Conservation (phyloP, 2,797 vertebrate species). For the Melanotaenia nigrans region DNA sequence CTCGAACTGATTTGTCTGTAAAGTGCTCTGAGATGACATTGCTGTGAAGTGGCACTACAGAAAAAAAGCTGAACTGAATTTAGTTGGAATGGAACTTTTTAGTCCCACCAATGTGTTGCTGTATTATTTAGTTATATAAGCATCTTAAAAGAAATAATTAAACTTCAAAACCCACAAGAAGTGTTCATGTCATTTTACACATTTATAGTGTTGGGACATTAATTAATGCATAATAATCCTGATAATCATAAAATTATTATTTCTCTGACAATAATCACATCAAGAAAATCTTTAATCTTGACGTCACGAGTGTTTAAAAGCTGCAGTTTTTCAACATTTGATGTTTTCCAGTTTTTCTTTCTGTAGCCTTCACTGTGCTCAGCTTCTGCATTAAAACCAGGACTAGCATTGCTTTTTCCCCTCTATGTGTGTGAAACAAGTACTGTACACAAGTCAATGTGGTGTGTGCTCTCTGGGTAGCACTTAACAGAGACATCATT, state of each 20-base stretch:
- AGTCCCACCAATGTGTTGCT: background rate
- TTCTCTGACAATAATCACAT: too few species aligned
- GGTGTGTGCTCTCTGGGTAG: constrained; percentile 63
- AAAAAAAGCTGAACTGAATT: too few species aligned
- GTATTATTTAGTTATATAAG: background rate
- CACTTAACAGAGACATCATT: constrained; percentile 62
- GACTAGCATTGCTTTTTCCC: constrained; percentile 60
- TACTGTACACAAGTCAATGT: constrained; percentile 41
- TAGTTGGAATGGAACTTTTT: too few species aligned
- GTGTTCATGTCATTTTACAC: background rate
- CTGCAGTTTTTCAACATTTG: background rate
- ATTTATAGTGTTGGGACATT: background rate
- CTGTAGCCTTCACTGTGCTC: background rate
- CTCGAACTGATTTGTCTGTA: too few species aligned
- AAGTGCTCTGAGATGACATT: too few species aligned
- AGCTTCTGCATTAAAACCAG: constrained; percentile 1
- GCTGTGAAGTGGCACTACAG: too few species aligned
- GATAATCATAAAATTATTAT: background rate
- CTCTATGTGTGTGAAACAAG: constrained; percentile 23
- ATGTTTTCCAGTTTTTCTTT: constrained; percentile 3
- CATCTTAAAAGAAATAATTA: background rate
- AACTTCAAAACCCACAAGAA: background rate
- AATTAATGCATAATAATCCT: background rate
- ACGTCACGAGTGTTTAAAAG: background rate
- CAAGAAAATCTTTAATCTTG: too few species aligned